A percentile compares a stretch with the other conserved stretches of the same genome.
phyloP scores from a whole-genome alignment of 2,888 invertebrate species.

The Brachypalpus laphriformis region DNA sequence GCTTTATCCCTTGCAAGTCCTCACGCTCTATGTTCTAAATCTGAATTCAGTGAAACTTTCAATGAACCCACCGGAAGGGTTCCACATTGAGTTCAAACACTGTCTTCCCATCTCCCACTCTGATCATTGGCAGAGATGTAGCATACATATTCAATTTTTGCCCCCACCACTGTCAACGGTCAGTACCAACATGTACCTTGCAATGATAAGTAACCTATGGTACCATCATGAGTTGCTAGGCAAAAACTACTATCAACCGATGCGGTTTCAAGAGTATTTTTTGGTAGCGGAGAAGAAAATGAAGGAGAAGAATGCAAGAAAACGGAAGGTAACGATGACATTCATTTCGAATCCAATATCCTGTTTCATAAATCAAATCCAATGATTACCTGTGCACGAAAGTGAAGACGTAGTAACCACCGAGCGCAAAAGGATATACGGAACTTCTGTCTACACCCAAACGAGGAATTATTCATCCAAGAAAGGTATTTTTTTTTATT shows the following conservation, averaged over 20 bases:
- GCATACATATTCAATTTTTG: conserved; percentile 4
- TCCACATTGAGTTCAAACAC: neutral
- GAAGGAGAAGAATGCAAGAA: conserved; percentile 39
- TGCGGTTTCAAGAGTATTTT: neutral
- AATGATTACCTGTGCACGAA: conserved; percentile 73
- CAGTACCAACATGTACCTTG: neutral
- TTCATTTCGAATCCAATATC: conserved; percentile 76
- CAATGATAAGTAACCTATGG: conserved; percentile 14
- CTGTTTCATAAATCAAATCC: conserved; percentile 76
- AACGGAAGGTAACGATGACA: conserved; percentile 76
- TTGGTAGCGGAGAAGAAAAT: neutral
- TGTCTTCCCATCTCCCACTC: neutral
- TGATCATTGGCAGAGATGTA: conserved; percentile 16
- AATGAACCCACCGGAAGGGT: conserved; percentile 9
- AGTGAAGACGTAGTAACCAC: conserved; percentile 54
- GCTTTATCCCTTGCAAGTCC: neutral
- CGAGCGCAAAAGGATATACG: conserved; percentile 45
- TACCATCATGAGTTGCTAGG: conserved; percentile 38
- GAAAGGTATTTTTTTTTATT: conserved; percentile 1
- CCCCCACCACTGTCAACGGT: neutral
- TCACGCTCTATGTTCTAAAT: neutral
- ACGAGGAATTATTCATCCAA: conserved; percentile 33
- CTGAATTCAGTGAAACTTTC: neutral
- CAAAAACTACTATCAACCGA: conserved; percentile 48
- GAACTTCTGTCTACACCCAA: conserved; percentile 38